Percentiles rank a stretch among this genome's conserved stretches.
Evolutionary conservation across 2,113 vertebrate species (phyloP).

Genomic region (Pollimyrus isidori): DNA sequence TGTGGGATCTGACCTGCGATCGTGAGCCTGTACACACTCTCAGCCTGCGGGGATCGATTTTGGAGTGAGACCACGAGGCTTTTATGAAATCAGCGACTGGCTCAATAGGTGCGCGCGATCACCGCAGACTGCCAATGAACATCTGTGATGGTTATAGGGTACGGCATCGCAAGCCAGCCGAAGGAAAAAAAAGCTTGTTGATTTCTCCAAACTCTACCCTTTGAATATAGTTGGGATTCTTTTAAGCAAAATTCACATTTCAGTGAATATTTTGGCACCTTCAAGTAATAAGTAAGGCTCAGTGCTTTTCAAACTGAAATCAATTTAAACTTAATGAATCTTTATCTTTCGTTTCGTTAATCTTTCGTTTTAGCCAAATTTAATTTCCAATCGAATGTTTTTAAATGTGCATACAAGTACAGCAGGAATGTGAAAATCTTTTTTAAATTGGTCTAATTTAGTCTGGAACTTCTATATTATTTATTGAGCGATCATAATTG

Average conservation of each 20-base stretch:
- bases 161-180: neutral
- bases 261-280: neutral
- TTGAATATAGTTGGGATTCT: neutral
- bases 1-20: neutral
- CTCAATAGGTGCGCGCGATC: neutral
- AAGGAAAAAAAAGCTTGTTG: neutral
- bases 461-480: neutral
- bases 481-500: neutral
- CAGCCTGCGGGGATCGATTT: neutral
- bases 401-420: neutral
- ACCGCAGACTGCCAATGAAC: neutral
- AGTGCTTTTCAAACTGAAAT: constrained; percentile 1
- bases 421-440: neutral
- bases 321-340: constrained; percentile 17
- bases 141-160: constrained; percentile 1
- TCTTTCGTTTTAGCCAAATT: neutral
- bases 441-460: neutral
- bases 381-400: neutral
- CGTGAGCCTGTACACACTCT: neutral
- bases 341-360: neutral
- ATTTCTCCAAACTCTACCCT: neutral
- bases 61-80: neutral
- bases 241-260: neutral
- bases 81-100: neutral
- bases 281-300: neutral